Conservation (phyloP, 2,113 vertebrate species). For the Microcebus jonahi region DNA sequence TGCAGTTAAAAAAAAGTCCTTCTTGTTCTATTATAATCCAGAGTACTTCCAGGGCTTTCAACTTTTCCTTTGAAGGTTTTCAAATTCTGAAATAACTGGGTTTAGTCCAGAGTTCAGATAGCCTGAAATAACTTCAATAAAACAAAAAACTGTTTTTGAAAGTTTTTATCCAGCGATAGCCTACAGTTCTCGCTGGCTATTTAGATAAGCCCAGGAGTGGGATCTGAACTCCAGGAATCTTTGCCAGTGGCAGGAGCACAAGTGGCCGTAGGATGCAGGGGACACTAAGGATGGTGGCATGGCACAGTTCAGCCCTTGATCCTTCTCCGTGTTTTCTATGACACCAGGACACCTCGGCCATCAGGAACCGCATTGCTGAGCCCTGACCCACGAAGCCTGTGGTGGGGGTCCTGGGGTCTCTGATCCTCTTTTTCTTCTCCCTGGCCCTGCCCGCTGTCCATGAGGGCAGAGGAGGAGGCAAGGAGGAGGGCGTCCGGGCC, state of each 20-base stretch:
- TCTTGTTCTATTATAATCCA: background rate
- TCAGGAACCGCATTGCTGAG: background rate
- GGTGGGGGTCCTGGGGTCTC: background rate
- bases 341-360: background rate
- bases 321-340: background rate
- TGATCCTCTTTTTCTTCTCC: background rate
- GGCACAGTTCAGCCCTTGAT: fast-evolving
- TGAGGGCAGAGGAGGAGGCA: background rate
- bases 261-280: fast-evolving
- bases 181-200: background rate
- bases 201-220: background rate
- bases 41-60: background rate
- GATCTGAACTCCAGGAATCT: fast-evolving
- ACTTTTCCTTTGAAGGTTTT: background rate
- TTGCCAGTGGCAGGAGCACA: background rate
- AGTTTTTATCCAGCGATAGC: background rate
- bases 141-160: background rate
- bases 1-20: background rate
- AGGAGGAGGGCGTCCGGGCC: too few relatives aligned
- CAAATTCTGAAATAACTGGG: background rate
- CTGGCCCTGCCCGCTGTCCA: background rate
- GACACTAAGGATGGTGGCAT: fast-evolving
- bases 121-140: background rate
- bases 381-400: background rate
- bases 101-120: background rate